These are phyloP conservation scores for Apotomis capreana DNA, from an alignment of 2,888 invertebrate species.

Conservation along the genomic window DNA sequence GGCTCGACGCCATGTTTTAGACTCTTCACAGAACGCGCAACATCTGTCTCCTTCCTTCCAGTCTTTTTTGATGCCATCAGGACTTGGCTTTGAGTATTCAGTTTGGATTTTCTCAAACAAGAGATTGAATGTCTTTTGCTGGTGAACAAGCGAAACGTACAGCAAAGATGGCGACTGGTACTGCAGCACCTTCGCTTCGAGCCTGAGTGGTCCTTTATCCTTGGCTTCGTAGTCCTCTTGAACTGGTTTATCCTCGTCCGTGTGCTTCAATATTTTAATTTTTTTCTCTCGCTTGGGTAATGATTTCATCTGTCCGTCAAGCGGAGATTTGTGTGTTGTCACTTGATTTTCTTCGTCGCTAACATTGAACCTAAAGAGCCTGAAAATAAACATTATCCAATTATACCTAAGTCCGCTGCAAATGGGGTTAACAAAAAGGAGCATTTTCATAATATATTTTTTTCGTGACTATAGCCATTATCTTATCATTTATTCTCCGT, in stretches of 20 bases:
- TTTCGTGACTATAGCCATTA: no score
- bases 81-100: slow-evolving; percentile 68
- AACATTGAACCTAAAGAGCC: slow-evolving; percentile 66
- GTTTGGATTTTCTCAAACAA: slow-evolving; percentile 82
- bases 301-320: slow-evolving; percentile 49
- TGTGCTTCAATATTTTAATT: slow-evolving; percentile 56
- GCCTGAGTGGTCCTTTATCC: slow-evolving; percentile 76
- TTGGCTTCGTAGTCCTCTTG: slow-evolving; percentile 65
- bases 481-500: no score
- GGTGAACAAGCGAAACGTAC: slow-evolving; percentile 81
- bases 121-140: slow-evolving; percentile 70
- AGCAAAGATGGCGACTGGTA: slow-evolving; percentile 84
- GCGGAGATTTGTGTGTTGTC: slow-evolving; percentile 58
- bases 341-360: slow-evolving; percentile 58
- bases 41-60: slow-evolving; percentile 83
- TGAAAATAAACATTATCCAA: slow-evolving; percentile 48
- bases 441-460: no score
- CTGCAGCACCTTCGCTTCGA: slow-evolving; percentile 77
- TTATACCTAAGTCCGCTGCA: no score
- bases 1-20: slow-evolving; percentile 86
- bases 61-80: slow-evolving; percentile 49
- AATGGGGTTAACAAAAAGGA: no score
- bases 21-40: slow-evolving; percentile 69
- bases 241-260: slow-evolving; percentile 44
- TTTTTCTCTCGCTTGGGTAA: slow-evolving; percentile 47